Conservation (phyloP, 2,888 invertebrate genomes). For the Nyleta sp. region DNA sequence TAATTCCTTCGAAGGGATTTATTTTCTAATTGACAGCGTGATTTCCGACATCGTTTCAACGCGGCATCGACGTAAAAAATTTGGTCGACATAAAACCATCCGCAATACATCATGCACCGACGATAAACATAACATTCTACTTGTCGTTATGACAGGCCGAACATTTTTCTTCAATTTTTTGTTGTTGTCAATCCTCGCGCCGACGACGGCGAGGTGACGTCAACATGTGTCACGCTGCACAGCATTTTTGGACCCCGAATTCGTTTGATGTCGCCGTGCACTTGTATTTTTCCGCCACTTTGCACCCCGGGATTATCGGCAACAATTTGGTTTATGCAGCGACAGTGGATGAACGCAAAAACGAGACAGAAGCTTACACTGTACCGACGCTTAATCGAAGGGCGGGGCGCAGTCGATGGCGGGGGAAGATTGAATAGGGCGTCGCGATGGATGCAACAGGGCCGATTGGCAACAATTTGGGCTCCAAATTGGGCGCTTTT, state of each 20-base stretch:
- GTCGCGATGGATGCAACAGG: conserved; percentile 25
- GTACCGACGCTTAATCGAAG: conserved; percentile 23
- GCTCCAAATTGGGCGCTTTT: conserved; percentile 46
- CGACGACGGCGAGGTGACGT: conserved; percentile 25
- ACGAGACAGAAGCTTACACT: conserved; percentile 16
- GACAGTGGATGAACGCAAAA: conserved; percentile 40
- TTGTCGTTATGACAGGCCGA: conserved; percentile 7
- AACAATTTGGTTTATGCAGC: conserved; percentile 44
- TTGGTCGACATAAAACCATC: background rate
- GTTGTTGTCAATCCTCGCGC: conserved; percentile 9
- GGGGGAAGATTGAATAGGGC: conserved; percentile 29
- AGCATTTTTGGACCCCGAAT: conserved; percentile 13
- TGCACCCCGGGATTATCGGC: conserved; percentile 45
- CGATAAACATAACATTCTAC: conserved; percentile 2
- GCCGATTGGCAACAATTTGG: conserved; percentile 48
- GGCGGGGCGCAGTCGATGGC: background rate
- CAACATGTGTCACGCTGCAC: conserved; percentile 24
- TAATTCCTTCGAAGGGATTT: no score
- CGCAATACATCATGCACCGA: background rate
- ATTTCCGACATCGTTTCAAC: no score
- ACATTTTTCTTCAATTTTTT: conserved; percentile 19
- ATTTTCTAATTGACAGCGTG: no score
- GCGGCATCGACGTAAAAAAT: no score
- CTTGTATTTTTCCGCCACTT: conserved; percentile 48
- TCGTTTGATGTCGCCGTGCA: conserved; percentile 22